These are phyloP conservation scores for Drosophila conformis DNA, from an alignment of 2,888 invertebrate species.

Conservation along the genomic window DNA sequence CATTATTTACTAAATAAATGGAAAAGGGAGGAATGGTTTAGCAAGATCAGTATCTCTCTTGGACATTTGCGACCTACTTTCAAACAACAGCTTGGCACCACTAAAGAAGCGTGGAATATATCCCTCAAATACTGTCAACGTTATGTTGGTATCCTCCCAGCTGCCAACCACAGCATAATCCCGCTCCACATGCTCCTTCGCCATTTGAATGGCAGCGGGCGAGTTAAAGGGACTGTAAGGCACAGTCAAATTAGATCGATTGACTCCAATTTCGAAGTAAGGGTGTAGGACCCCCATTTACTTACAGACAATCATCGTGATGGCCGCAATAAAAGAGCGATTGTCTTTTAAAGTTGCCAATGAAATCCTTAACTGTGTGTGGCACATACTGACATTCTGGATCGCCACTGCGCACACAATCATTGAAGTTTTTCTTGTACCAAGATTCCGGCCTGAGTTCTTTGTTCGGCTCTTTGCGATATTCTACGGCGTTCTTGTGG, in stretches of 20 bases:
- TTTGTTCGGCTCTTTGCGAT: constrained; percentile 91
- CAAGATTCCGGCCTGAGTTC: constrained; percentile 71
- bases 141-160: constrained; percentile 93
- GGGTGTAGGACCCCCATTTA: constrained; percentile 7
- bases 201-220: constrained; percentile 91
- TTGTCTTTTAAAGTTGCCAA: constrained; percentile 92
- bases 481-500: constrained; percentile 87
- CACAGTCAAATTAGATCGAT: constrained; percentile 13
- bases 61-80: constrained; percentile 60
- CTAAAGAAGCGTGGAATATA: constrained; percentile 93
- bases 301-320: constrained; percentile 92
- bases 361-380: constrained; percentile 86
- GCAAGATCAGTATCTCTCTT: not conserved
- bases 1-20: constrained; percentile 58
- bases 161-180: constrained; percentile 95
- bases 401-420: constrained; percentile 93
- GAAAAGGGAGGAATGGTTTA: not conserved
- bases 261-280: not conserved
- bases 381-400: constrained; percentile 92
- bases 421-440: constrained; percentile 90
- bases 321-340: constrained; percentile 96
- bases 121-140: constrained; percentile 91
- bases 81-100: constrained; percentile 86
- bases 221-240: constrained; percentile 91
- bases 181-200: constrained; percentile 93